Evolutionary conservation across 2,113 vertebrate species (phyloP), one percentile per base, ranked within the genome.

Genomic region (Sakesphorus luctuosus): DNA sequence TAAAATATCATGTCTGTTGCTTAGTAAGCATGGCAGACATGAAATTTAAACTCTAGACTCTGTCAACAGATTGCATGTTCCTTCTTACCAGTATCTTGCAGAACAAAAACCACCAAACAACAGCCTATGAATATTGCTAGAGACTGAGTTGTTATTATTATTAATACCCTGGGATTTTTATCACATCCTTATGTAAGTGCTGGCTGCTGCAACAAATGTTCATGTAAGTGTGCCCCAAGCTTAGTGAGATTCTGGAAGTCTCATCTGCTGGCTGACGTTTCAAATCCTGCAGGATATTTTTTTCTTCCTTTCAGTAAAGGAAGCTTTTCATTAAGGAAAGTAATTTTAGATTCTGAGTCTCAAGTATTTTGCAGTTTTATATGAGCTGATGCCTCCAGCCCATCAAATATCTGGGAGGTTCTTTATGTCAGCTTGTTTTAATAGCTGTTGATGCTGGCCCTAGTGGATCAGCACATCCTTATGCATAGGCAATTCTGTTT

Each of bases 311-410:
- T 65, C 62, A 83, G 67, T 75, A 71, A 50, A 80, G 40, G 36
- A 93, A 74, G 46, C 79, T 83, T 95, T 95, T 95, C 72, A 84
- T 92, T 86, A 88, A 71, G 55, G 67, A 88, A 93, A 90, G 71
- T 61, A 93, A 85, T 93, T 95, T 89, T 83, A 87, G 40, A 79
- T 68, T 72, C 75, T 5, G 13, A 77, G 73, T 80, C 50, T 84
- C 52, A 44, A 87, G 53, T 53, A 84, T 73, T 93, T 91, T 92
- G 59, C 55, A 69, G 59, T 73, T 93, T 84, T 86, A 43, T 50
- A 71, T 5, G 47, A 90, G 59, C 63, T 84, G 79, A 74, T 88
- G 63, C 71, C 43, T 93, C 67, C 63, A 95, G 72, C 85, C 67
- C 78, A 26, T 67, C 50, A 88, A 85, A 40, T 90, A 94, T 35